phyloP scores from a whole-genome alignment of 1,140 invertebrate genomes.

The Galleria mellonella region DNA sequence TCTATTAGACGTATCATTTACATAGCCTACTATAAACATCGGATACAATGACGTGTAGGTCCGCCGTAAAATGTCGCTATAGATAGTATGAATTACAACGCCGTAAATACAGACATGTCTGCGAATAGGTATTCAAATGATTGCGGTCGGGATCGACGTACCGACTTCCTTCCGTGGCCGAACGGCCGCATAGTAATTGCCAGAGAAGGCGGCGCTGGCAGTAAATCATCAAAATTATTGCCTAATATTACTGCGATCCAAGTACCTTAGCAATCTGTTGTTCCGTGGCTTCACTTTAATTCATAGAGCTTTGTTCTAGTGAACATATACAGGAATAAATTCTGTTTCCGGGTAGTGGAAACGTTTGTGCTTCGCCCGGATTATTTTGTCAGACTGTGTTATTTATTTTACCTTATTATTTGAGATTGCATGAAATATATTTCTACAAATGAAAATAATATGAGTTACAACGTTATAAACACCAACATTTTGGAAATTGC shows the following conservation, averaged over 20 bases:
- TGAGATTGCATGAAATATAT: too few relatives aligned
- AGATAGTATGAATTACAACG: constrained; percentile 44
- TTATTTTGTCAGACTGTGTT: constrained; percentile 6
- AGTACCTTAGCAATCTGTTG: constrained; percentile 54
- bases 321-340: constrained; percentile 35
- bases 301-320: constrained; percentile 55
- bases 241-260: constrained; percentile 58
- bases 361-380: constrained; percentile 17
- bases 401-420: background rate
- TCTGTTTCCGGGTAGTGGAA: constrained; percentile 21
- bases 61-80: constrained; percentile 49
- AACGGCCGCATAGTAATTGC: constrained; percentile 63
- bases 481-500: too few relatives aligned
- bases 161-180: constrained; percentile 57
- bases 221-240: constrained; percentile 70
- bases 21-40: constrained; percentile 38
- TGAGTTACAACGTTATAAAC: too few relatives aligned
- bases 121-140: constrained; percentile 64
- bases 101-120: constrained; percentile 59
- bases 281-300: constrained; percentile 52
- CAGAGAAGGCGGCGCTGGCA: constrained; percentile 37
- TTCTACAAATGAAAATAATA: too few relatives aligned
- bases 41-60: constrained; percentile 32
- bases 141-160: constrained; percentile 58
- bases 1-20: constrained; percentile 31